Conservation (phyloP, 2,113 vertebrate species). For the Ivindomyrus marchei region DNA sequence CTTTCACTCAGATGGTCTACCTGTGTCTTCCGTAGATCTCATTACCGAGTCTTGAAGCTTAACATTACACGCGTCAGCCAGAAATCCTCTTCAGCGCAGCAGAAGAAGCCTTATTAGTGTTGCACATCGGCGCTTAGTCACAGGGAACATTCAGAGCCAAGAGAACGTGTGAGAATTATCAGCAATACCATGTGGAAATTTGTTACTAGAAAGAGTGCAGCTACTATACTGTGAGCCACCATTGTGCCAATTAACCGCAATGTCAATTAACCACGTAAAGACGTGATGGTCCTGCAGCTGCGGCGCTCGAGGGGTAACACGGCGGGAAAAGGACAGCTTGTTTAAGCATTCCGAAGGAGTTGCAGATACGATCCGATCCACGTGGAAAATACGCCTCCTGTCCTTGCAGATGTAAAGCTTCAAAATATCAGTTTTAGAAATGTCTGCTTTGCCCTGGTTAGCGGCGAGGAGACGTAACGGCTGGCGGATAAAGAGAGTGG, state of each 20-base stretch:
- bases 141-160: neutral
- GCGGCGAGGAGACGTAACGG: neutral
- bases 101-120: neutral
- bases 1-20: conserved; percentile 11
- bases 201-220: neutral
- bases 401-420: conserved; percentile 23
- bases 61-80: neutral
- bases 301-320: neutral
- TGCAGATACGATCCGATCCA: conserved; percentile 5
- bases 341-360: neutral
- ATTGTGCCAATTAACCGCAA: conserved; percentile 4
- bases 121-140: conserved; percentile 16
- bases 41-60: conserved; percentile 18
- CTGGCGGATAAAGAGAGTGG: conserved; percentile 12
- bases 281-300: neutral
- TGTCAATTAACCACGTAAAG: neutral
- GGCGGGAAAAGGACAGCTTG: neutral
- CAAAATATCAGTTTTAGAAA: conserved; percentile 17
- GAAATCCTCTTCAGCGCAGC: neutral
- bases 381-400: conserved; percentile 24
- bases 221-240: neutral
- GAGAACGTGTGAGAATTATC: conserved; percentile 10
- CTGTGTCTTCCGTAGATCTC: conserved; percentile 2
- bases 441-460: conserved; percentile 21
- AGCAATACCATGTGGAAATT: neutral